phyloP scores from a whole-genome alignment of 2,888 invertebrate genomes.

The Lasioglossum calceatum region DNA sequence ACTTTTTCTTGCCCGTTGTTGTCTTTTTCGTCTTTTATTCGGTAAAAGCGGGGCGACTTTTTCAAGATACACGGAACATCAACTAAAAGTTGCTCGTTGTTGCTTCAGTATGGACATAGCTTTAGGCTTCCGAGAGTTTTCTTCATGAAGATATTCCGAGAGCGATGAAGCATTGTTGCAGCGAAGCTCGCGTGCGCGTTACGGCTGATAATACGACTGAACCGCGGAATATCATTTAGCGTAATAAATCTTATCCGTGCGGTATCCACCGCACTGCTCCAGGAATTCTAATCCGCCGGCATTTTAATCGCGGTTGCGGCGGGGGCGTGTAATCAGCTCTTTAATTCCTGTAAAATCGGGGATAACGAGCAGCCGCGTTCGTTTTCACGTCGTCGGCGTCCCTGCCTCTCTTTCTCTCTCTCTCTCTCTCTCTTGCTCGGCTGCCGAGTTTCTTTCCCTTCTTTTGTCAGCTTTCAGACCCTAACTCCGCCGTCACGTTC shows the following conservation, averaged over 20 bases:
- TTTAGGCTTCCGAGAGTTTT: background rate
- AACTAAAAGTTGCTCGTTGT: background rate
- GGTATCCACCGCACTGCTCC: conserved; percentile 55
- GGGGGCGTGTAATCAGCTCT: conserved; percentile 73
- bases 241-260: conserved; percentile 54
- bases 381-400: conserved; percentile 60
- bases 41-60: too few relatives aligned
- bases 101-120: background rate
- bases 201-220: background rate
- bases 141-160: background rate
- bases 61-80: background rate
- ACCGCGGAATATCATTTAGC: background rate
- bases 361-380: conserved; percentile 73
- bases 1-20: too few relatives aligned
- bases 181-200: background rate
- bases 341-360: conserved; percentile 76
- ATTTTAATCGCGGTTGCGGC: conserved; percentile 73
- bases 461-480: conserved; percentile 59
- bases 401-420: conserved; percentile 40
- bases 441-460: conserved; percentile 38
- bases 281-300: conserved; percentile 69
- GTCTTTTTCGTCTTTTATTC: too few relatives aligned
- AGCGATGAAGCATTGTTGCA: background rate
- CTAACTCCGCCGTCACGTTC: conserved; percentile 69
- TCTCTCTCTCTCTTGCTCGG: conserved; percentile 32